Base-by-base conservation (phyloP, 1,140 invertebrate genomes). In the Drosophila nigrodunni region DNA sequence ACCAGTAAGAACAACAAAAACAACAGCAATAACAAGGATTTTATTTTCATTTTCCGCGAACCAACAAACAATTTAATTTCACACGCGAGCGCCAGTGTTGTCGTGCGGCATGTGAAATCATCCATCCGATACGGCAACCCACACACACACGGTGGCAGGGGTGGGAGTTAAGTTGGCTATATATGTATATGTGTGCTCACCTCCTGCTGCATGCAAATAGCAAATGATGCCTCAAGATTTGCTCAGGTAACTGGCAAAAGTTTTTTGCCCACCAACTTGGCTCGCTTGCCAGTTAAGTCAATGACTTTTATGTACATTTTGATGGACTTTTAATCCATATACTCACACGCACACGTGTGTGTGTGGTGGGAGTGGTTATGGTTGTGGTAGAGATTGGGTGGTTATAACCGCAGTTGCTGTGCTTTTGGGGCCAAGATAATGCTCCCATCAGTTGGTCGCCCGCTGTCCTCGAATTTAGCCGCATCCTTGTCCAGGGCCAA, bases 251-350 rank as follows among this genome's bases (percentile, higher is more conserved):
- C 11, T 30, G 66, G 49, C 74, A 74, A 55, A 79, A 73, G 71
- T 76, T 77, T 76, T 77, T 50, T 59, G 43, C 37, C 57, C 11
- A 44, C 39, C 18, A 25, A 47, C 47, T 35, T 37, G 61, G 41
- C 60, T 13, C 25, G 30, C 13, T 25, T 57, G 74, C 80, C 65
- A 80, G 80, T 88, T 89, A 89, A 89, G 83, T 88, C 83, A 89
- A 88, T 88, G 83, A 89, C 85, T 88, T 88, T 88, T 88, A 88
- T 88, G 85, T 80, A 88, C 83, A 88, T 85, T 89, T 87, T 89
- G 83, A 88, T 88, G 80, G 83, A 85, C 85, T 88, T 88, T 88
- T 88, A 88, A 88, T 88, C 85, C 83, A 88, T 80, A 77, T 34
- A 43, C 71, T 55, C 55, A 69, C 41, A 18, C 49, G 37, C 46